phyloP scores from a whole-genome alignment of 2,888 invertebrate genomes.

The Euplagia quadripunctaria region DNA sequence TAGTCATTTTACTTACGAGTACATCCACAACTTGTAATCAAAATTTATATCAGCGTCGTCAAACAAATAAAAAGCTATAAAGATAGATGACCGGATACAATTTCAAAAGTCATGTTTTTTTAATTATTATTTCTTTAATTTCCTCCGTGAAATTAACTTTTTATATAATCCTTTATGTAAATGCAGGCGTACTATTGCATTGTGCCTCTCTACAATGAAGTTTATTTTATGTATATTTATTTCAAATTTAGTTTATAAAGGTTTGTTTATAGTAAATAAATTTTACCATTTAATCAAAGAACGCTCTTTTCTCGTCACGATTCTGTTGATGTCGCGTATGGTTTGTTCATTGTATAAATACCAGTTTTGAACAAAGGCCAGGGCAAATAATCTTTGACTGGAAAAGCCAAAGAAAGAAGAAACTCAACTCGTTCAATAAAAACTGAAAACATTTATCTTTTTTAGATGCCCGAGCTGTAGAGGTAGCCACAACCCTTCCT shows the following conservation, averaged over 20 bases:
- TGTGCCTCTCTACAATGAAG: slow-evolving; percentile 59
- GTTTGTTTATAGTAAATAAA: slow-evolving; percentile 45
- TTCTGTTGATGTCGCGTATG: not conserved
- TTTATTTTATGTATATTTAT: slow-evolving; percentile 53
- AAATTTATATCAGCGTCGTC: not conserved
- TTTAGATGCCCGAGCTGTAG: slow-evolving; percentile 65
- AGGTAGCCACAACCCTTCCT: slow-evolving; percentile 69
- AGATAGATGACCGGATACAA: slow-evolving; percentile 19
- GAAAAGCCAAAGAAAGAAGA: not conserved
- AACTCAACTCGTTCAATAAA: not conserved
- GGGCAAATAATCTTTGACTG: not conserved
- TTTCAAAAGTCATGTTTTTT: slow-evolving; percentile 20
- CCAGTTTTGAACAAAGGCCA: not conserved
- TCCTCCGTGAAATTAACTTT: slow-evolving; percentile 51
- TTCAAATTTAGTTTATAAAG: slow-evolving; percentile 55
- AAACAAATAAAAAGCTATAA: slow-evolving; percentile 4
- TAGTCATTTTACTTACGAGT: not conserved
- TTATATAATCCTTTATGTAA: slow-evolving; percentile 24
- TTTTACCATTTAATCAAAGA: not conserved
- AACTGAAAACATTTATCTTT: slow-evolving; percentile 14
- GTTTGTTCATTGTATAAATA: not conserved
- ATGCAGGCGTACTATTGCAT: slow-evolving; percentile 38
- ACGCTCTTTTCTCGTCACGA: not conserved
- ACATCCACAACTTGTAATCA: not conserved
- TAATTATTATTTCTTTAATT: slow-evolving; percentile 32